These are phyloP conservation scores for Rhopalosiphum padi DNA, from an alignment of 1,140 invertebrate genomes.

Conservation along the genomic window DNA sequence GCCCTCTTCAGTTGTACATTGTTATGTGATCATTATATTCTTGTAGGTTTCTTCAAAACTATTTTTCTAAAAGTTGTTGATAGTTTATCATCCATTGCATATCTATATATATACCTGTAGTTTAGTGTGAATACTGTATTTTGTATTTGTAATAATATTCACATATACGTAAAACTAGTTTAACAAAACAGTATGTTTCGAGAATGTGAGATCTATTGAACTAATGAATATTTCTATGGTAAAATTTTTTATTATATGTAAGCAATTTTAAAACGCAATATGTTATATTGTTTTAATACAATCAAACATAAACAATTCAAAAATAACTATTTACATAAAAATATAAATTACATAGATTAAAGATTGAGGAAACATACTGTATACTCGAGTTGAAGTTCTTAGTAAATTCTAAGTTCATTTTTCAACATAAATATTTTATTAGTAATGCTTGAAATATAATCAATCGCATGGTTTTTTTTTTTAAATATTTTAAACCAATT, in stretches of 20 bases:
- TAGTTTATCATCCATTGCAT: not conserved
- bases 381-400: not conserved
- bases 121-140: not conserved
- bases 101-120: constrained; percentile 11
- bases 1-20: constrained; percentile 48
- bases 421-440: not conserved
- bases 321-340: not conserved
- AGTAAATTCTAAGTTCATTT: not conserved
- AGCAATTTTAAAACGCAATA: not conserved
- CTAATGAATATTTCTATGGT: not conserved
- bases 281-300: too few species aligned
- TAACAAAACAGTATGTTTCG: not conserved
- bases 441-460: not conserved
- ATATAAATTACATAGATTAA: not conserved
- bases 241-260: not conserved
- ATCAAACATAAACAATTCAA: too few species aligned
- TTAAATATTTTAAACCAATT: not conserved
- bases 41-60: constrained; percentile 45
- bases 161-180: not conserved
- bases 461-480: not conserved
- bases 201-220: not conserved
- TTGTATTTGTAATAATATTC: constrained; percentile 16
- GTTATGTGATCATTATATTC: constrained; percentile 40
- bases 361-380: not conserved
- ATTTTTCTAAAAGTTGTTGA: not conserved